Conservation (phyloP, 2,797 vertebrate genomes). For the Iguana delicatissima region DNA sequence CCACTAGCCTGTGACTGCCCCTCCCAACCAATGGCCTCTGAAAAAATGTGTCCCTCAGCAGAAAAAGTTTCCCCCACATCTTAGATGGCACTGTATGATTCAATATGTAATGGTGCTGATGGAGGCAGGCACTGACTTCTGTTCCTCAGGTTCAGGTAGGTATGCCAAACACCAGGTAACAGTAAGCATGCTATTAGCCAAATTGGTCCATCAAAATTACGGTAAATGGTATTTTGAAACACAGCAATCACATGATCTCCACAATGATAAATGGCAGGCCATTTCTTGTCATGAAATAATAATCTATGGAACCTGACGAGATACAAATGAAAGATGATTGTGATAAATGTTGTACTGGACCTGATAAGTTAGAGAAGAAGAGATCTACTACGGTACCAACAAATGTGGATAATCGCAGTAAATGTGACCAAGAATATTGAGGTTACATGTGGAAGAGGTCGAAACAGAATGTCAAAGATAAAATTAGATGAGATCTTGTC, state of each 20-base stretch:
- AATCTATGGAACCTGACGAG: not conserved
- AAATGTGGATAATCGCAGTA: slow-evolving; percentile 13
- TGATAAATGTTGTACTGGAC: not conserved
- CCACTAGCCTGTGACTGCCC: not conserved
- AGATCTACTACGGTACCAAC: not conserved
- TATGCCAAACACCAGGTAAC: not conserved
- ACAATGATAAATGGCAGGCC: not conserved
- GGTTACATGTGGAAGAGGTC: not conserved
- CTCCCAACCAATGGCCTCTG: not conserved
- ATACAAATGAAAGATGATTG: slow-evolving; percentile 19
- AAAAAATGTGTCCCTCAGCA: not conserved
- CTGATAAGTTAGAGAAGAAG: not conserved
- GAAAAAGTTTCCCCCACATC: not conserved
- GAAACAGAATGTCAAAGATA: not conserved
- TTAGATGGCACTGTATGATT: not conserved
- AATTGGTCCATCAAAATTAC: not conserved
- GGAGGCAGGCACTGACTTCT: not conserved
- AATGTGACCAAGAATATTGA: not conserved
- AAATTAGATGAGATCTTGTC: not conserved
- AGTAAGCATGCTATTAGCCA: too few relatives aligned
- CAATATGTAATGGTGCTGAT: not conserved
- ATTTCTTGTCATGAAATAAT: not conserved
- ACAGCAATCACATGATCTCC: not conserved
- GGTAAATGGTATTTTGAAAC: not conserved
- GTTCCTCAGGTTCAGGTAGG: too few relatives aligned